Conservation (phyloP, 2,113 vertebrate genomes). For the Anoplopoma fimbria region DNA sequence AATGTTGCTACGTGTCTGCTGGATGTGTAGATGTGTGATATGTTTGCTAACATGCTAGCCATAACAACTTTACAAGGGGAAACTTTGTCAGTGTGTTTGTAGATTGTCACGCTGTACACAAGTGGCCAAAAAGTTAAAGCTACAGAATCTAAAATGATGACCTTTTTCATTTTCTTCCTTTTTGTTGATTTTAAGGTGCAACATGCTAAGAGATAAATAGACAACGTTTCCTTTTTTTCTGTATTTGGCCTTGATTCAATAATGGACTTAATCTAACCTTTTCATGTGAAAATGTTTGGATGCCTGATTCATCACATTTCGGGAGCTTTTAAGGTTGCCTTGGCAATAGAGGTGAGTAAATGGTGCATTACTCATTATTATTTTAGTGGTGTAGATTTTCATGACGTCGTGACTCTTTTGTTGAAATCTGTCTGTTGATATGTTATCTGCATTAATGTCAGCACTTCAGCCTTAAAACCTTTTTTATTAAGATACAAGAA, state of each 20-base stretch:
- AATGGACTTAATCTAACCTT: neutral
- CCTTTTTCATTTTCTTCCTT: neutral
- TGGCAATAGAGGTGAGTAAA: neutral
- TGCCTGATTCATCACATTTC: neutral
- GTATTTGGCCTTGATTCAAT: neutral
- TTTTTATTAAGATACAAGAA: neutral
- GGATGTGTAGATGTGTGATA: neutral
- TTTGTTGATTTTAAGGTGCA: neutral
- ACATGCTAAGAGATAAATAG: neutral
- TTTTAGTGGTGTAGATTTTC: neutral
- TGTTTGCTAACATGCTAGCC: neutral
- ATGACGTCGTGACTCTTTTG: neutral
- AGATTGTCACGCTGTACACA: neutral
- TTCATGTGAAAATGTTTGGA: neutral
- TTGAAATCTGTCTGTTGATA: slow-evolving; percentile 33
- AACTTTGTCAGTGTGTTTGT: neutral
- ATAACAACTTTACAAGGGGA: neutral
- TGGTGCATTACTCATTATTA: neutral
- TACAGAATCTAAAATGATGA: neutral
- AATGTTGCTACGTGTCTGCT: neutral
- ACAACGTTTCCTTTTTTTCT: neutral
- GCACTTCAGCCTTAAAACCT: slow-evolving; percentile 12
- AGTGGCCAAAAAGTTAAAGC: neutral
- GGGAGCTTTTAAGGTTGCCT: neutral
- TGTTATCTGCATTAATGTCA: slow-evolving; percentile 39